Percentiles rank a stretch among this genome's conserved stretches.
Evolutionary conservation across 2,797 vertebrate species (phyloP).

Genomic region (Thalassophryne amazonica): DNA sequence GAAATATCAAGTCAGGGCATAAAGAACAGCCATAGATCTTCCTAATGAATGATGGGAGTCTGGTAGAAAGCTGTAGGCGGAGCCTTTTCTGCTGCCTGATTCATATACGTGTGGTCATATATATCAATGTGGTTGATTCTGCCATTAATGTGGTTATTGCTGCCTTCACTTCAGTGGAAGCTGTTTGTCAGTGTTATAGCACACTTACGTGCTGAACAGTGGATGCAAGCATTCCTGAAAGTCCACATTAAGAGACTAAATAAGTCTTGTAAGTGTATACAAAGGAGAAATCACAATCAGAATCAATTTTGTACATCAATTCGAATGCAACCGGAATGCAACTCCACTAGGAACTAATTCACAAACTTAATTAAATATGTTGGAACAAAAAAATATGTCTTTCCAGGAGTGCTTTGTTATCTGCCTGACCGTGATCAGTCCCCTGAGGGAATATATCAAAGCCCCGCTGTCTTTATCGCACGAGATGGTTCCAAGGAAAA

Average conservation of each 20-base stretch:
- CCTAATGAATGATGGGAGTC: constrained; percentile 71
- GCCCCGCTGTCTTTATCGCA: constrained; percentile 61
- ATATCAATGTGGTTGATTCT: constrained; percentile 64
- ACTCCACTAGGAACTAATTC: constrained; percentile 56
- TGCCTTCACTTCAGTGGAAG: constrained; percentile 32
- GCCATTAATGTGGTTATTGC: constrained; percentile 55
- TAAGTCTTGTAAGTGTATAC: constrained; percentile 17
- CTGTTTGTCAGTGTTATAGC: constrained; percentile 49
- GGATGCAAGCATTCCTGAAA: constrained; percentile 30
- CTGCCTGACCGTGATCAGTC: constrained; percentile 62
- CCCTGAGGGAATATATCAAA: constrained; percentile 69
- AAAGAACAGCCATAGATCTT: constrained; percentile 74
- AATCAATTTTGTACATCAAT: constrained; percentile 29
- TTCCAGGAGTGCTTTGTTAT: constrained; percentile 56
- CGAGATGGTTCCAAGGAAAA: constrained; percentile 60
- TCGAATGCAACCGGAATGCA: constrained; percentile 43
- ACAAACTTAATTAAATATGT: constrained; percentile 66
- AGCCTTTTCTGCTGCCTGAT: constrained; percentile 61
- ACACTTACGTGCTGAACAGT: constrained; percentile 34
- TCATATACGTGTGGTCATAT: constrained; percentile 67
- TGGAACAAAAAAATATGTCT: constrained; percentile 62
- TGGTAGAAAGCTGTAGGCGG: constrained; percentile 53
- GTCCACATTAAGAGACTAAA: constrained; percentile 20
- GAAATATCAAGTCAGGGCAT: constrained; percentile 75
- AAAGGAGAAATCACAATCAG: constrained; percentile 24